phyloP scores from a whole-genome alignment of 2,113 vertebrate species.

The Eudyptes chrysolophus region DNA sequence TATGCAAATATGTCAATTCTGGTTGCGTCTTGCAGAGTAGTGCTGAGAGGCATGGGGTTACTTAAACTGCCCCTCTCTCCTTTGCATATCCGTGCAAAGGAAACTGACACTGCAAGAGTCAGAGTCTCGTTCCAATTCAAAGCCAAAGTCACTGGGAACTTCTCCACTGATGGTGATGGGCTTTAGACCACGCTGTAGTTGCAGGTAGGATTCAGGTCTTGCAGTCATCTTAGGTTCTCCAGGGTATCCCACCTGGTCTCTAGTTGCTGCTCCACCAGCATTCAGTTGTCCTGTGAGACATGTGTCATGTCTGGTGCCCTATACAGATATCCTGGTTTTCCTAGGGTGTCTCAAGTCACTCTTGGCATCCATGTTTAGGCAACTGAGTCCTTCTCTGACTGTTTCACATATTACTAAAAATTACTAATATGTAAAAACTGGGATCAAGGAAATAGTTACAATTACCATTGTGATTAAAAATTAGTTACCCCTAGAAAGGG shows the following conservation, averaged over 20 bases:
- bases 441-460: neutral
- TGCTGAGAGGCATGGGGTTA: neutral
- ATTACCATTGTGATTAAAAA: neutral
- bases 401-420: neutral
- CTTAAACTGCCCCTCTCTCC: neutral
- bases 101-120: neutral
- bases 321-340: neutral
- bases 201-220: neutral
- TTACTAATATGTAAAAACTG: neutral
- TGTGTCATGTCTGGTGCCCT: accelerated
- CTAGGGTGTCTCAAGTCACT: neutral
- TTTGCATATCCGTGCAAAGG: neutral
- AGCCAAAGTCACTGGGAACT: neutral
- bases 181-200: neutral
- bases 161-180: neutral
- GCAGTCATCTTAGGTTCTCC: neutral
- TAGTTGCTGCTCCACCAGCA: neutral
- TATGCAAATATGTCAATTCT: neutral
- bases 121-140: neutral
- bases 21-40: neutral
- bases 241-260: neutral
- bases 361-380: neutral
- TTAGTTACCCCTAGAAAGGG: neutral
- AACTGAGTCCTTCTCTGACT: neutral
- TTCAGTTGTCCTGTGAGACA: neutral